A percentile compares a stretch with the other conserved stretches of the same genome.
These are phyloP conservation scores for Eilema depressum DNA, from an alignment of 2,888 invertebrate genomes.

Conservation along the genomic window DNA sequence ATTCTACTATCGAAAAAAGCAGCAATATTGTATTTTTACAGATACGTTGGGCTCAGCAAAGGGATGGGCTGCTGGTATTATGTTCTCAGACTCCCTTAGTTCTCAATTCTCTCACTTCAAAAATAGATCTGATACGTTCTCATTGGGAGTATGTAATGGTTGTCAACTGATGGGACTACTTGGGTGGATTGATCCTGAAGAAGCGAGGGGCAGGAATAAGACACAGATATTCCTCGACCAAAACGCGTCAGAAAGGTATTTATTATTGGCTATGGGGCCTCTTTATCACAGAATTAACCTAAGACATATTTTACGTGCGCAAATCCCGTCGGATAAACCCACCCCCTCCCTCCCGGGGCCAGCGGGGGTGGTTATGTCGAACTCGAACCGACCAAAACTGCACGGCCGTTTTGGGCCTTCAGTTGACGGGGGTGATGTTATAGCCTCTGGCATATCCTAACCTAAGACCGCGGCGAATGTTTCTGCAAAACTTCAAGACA, in stretches of 20 bases:
- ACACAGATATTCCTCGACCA: conserved; percentile 91
- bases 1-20: neutral
- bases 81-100: conserved; percentile 92
- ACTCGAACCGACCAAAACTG: too few relatives aligned
- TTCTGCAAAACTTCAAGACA: too few relatives aligned
- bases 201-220: conserved; percentile 56
- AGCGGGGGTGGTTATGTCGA: too few relatives aligned
- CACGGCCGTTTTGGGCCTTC: too few relatives aligned
- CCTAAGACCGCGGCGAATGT: too few relatives aligned
- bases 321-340: too few relatives aligned
- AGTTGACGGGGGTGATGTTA: too few relatives aligned
- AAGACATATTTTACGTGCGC: too few relatives aligned
- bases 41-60: conserved; percentile 98
- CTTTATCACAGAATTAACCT: too few relatives aligned
- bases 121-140: conserved; percentile 93
- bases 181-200: conserved; percentile 93
- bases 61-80: conserved; percentile 98
- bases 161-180: conserved; percentile 98
- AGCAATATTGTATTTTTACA: conserved; percentile 58
- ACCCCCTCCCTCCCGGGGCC: too few relatives aligned
- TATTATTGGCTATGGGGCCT: too few relatives aligned
- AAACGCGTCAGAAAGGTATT: conserved; percentile 95
- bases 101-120: conserved; percentile 93
- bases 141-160: conserved; percentile 99
- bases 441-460: too few relatives aligned